These are phyloP conservation scores for Neogobius melanostomus DNA, from an alignment of 2,113 vertebrate genomes.

Conservation along the genomic window DNA sequence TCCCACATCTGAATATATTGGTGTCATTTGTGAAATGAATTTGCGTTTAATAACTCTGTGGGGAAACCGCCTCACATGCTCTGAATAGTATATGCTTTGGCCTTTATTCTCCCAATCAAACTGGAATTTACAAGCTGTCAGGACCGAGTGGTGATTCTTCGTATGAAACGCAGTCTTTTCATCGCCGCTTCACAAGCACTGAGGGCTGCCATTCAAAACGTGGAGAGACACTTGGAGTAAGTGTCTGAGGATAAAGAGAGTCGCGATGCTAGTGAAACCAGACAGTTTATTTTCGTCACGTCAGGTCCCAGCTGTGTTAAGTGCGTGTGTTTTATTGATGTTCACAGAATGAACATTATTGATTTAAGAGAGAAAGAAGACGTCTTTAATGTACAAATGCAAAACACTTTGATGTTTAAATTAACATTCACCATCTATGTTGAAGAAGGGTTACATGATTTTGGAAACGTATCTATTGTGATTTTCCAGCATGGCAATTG, in stretches of 20 bases:
- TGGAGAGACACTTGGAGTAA: not conserved
- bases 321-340: slow-evolving; percentile 45
- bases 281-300: slow-evolving; percentile 51
- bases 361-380: slow-evolving; percentile 48
- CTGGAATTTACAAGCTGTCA: slow-evolving; percentile 4
- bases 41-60: not conserved
- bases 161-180: not conserved
- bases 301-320: slow-evolving; percentile 48
- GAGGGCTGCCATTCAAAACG: not conserved
- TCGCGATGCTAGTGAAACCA: slow-evolving; percentile 30
- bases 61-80: not conserved
- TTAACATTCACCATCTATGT: not conserved
- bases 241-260: slow-evolving; percentile 8
- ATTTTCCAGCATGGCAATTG: too few relatives aligned
- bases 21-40: not conserved
- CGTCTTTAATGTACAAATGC: slow-evolving; percentile 5
- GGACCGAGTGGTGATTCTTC: not conserved
- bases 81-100: not conserved
- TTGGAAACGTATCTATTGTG: too few relatives aligned
- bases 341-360: slow-evolving; percentile 49
- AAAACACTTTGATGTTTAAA: not conserved
- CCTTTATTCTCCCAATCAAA: not conserved
- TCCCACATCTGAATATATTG: not conserved
- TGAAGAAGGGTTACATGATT: not conserved
- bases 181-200: not conserved